A percentile compares a stretch with the other conserved stretches of the same genome.
Evolutionary conservation across 1,140 invertebrate genomes (phyloP).

Genomic region (Zaprionus nigranus): DNA sequence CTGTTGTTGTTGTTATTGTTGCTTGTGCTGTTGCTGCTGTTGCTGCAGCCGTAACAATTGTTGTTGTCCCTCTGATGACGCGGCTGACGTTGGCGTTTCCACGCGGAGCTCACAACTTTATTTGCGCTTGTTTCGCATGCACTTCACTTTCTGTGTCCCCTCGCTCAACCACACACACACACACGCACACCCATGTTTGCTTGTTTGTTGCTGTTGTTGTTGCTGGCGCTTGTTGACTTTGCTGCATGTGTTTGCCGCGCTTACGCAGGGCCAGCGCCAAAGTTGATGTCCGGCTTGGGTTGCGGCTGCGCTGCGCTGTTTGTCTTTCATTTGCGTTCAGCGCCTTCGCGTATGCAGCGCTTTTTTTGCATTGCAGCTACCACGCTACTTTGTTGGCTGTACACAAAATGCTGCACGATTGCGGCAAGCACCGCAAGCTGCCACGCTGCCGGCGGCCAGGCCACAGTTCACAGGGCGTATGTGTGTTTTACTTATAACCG

Average conservation of each 20-base stretch:
- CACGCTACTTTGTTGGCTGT: constrained; percentile 32
- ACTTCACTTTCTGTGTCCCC: constrained; percentile 38
- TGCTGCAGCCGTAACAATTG: constrained; percentile 18
- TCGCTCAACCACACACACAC: constrained; percentile 37
- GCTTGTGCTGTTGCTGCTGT: constrained; percentile 22
- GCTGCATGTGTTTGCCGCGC: constrained; percentile 66
- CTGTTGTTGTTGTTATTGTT: constrained; percentile 5
- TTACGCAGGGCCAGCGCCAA: constrained; percentile 61
- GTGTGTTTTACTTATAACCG: constrained; percentile 25
- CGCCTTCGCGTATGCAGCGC: constrained; percentile 64
- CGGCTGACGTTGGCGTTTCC: constrained; percentile 63
- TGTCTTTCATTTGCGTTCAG: constrained; percentile 75
- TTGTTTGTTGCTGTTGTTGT: constrained; percentile 32
- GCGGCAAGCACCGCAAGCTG: background rate
- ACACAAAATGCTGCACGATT: constrained; percentile 37
- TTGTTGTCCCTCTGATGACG: constrained; percentile 8
- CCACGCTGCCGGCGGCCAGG: background rate
- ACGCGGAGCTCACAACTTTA: constrained; percentile 59
- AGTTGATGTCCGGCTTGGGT: constrained; percentile 23
- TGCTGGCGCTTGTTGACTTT: constrained; percentile 67
- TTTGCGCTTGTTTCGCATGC: constrained; percentile 57
- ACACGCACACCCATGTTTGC: constrained; percentile 44
- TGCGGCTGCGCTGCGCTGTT: constrained; percentile 48
- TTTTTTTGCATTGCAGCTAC: constrained; percentile 37
- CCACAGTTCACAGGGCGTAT: constrained; percentile 4